Evolutionary conservation across 2,113 vertebrate species (phyloP).

Genomic region (Conger conger): DNA sequence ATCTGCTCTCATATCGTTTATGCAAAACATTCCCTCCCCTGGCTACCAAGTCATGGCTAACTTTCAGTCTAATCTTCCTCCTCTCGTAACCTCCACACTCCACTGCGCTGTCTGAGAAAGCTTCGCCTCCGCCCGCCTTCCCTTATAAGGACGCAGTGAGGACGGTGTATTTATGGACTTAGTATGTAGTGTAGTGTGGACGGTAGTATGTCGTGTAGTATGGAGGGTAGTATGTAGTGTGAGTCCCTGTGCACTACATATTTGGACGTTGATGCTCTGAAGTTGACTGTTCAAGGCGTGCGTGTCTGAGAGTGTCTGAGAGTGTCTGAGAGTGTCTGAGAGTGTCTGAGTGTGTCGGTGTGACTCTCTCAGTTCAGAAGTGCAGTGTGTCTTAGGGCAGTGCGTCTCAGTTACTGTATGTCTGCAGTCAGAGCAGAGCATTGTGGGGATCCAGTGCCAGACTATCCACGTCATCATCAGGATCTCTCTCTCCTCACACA

Average conservation of each 20-base stretch:
- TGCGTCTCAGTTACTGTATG: conserved; percentile 40
- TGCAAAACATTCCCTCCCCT: conserved; percentile 16
- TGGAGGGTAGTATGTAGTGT: not conserved
- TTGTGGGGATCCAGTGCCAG: conserved; percentile 38
- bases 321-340: not conserved
- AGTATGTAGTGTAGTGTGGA: not conserved
- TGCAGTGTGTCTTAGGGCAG: conserved; percentile 33
- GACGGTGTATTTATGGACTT: conserved; percentile 3
- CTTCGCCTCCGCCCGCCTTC: not conserved
- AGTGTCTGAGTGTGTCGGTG: not conserved
- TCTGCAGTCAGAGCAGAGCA: conserved; percentile 43
- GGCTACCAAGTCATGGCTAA: not conserved
- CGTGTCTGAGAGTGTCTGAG: not conserved
- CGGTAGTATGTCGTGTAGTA: too few species aligned
- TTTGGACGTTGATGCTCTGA: not conserved
- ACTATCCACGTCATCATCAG: conserved; percentile 49
- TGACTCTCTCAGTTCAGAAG: not conserved
- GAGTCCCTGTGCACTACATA: not conserved
- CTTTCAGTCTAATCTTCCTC: conserved; percentile 1
- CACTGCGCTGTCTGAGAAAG: not conserved
- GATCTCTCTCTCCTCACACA: not conserved
- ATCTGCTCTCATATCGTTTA: conserved; percentile 6
- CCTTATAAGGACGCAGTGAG: not conserved
- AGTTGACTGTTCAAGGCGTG: not conserved
- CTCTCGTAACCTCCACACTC: not conserved